These are phyloP conservation scores for Desmodus rotundus DNA, from an alignment of 2,113 vertebrate genomes.

Conservation along the genomic window DNA sequence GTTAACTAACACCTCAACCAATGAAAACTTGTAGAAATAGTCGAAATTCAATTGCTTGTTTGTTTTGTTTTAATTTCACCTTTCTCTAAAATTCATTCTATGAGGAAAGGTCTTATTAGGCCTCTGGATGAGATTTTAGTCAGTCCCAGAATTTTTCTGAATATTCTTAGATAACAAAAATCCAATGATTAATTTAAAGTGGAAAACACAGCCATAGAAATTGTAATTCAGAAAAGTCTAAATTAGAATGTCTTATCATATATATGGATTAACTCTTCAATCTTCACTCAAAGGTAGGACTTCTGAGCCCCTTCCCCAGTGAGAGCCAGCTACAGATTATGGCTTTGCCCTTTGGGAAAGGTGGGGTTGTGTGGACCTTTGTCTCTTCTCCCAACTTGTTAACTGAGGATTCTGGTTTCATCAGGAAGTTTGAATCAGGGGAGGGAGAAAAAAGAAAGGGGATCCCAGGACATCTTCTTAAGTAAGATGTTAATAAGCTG, in stretches of 20 bases:
- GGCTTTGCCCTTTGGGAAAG: not conserved
- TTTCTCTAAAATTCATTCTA: not conserved
- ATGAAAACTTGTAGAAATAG: not conserved
- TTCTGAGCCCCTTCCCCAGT: not conserved
- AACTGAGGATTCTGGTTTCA: not conserved
- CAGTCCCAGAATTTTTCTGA: not conserved
- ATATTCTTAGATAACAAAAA: not conserved
- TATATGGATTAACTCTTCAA: not conserved
- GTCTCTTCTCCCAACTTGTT: not conserved
- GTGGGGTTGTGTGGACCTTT: not conserved
- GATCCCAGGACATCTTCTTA: not conserved
- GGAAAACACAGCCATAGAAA: not conserved
- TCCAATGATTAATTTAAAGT: not conserved
- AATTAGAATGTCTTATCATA: not conserved
- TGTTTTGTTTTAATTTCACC: not conserved
- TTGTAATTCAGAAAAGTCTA: not conserved
- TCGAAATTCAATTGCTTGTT: not conserved
- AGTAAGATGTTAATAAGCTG: not conserved
- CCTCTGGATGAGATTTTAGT: not conserved
- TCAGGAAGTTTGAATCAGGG: not conserved
- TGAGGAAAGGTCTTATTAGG: not conserved
- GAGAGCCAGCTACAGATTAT: not conserved
- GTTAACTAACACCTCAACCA: not conserved
- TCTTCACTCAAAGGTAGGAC: not conserved
- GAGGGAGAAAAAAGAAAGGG: not conserved